Percentiles rank a stretch among this genome's conserved stretches.
Conservation (phyloP, 2,797 vertebrate genomes). For the Macropus fuliginosus region DNA sequence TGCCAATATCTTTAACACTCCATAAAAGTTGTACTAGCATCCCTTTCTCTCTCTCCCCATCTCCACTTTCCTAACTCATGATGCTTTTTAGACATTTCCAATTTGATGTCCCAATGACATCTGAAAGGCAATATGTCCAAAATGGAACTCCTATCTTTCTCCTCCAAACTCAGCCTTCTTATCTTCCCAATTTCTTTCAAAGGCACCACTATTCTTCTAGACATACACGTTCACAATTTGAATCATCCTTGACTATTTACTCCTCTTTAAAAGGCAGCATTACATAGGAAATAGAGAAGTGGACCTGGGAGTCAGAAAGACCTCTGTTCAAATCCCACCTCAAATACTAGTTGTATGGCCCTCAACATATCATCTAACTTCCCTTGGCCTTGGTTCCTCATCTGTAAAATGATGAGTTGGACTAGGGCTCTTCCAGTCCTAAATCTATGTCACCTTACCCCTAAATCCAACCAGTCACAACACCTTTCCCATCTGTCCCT, state of each 20-base stretch:
- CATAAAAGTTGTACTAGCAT: background rate
- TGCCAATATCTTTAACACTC: background rate
- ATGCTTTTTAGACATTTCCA: conserved; percentile 55
- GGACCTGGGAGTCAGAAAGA: background rate
- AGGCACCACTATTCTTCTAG: background rate
- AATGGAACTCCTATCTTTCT: background rate
- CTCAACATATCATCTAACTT: background rate
- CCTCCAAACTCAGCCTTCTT: background rate
- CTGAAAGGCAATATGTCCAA: conserved; percentile 16
- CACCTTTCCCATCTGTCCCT: background rate
- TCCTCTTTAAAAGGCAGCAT: background rate
- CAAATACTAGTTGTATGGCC: background rate
- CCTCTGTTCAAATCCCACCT: background rate
- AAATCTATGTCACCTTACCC: background rate
- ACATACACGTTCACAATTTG: background rate
- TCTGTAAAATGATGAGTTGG: background rate
- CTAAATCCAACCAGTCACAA: background rate
- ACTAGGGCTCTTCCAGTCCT: background rate
- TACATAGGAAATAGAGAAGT: background rate
- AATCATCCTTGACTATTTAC: background rate
- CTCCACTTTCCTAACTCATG: conserved; percentile 38
- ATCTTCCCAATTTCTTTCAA: background rate
- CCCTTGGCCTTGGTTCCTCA: background rate
- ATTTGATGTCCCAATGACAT: conserved; percentile 54
- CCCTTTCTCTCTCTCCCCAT: conserved; percentile 4